Percentiles rank a stretch among this genome's conserved stretches.
phyloP scores from a whole-genome alignment of 2,797 vertebrate genomes.

The Anas bernieri region DNA sequence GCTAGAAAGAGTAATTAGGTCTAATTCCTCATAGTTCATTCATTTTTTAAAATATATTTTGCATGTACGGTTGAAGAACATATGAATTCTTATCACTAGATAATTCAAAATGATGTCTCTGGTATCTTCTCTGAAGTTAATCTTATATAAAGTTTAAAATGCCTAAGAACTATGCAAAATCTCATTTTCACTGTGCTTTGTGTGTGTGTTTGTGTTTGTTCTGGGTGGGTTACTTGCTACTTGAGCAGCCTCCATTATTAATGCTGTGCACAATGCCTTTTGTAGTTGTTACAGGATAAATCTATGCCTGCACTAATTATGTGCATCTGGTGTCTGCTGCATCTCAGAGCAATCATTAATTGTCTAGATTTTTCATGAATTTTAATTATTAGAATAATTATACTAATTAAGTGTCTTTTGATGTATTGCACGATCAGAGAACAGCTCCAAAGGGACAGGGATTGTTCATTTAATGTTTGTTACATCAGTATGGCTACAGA shows the following conservation, averaged over 20 bases:
- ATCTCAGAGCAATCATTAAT: background rate
- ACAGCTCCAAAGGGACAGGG: background rate
- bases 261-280: background rate
- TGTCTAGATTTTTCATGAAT: background rate
- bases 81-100: background rate
- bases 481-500: background rate
- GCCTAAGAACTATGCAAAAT: background rate
- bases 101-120: background rate
- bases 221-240: background rate
- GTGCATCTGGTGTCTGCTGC: background rate
- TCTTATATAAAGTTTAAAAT: background rate
- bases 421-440: background rate
- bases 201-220: background rate
- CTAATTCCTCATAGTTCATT: background rate
- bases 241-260: background rate
- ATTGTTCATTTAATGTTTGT: background rate
- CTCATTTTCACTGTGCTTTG: background rate
- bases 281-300: background rate
- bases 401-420: background rate
- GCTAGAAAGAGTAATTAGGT: background rate
- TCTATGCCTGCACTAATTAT: background rate
- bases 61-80: background rate
- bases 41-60: background rate
- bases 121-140: background rate
- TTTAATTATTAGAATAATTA: slow-evolving; percentile 12